A percentile compares a stretch with the other conserved stretches of the same genome.
Conservation (phyloP, 2,888 invertebrate genomes). For the Orthosia gothica region DNA sequence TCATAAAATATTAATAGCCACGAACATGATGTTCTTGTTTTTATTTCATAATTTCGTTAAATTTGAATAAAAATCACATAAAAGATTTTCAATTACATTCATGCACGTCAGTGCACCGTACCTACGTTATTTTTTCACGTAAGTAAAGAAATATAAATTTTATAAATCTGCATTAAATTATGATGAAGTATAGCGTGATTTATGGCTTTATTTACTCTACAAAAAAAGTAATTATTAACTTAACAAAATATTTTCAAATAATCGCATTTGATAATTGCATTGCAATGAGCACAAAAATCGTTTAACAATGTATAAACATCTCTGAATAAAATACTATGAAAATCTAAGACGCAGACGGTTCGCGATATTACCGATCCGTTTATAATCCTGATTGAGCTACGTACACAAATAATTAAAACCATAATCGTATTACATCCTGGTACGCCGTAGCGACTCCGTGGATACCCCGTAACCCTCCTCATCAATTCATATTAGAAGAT, state of each 20-base stretch:
- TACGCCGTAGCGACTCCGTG: conserved; percentile 29
- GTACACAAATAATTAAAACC: conserved; percentile 48
- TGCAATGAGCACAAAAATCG: not conserved
- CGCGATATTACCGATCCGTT: conserved; percentile 12
- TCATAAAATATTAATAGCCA: conserved; percentile 76
- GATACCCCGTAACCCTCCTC: conserved; percentile 46
- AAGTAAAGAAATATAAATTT: conserved; percentile 12
- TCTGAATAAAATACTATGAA: not conserved
- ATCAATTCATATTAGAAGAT: conserved; percentile 64
- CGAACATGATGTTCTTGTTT: conserved; percentile 73
- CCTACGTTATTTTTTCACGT: conserved; percentile 45
- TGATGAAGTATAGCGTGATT: conserved; percentile 1
- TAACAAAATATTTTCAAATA: not conserved
- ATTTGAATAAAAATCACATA: conserved; percentile 70
- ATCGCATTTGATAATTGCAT: not conserved
- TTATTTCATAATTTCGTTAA: conserved; percentile 71
- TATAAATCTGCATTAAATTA: conserved; percentile 32
- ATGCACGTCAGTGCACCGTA: conserved; percentile 62
- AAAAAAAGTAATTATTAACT: not conserved
- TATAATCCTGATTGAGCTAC: conserved; percentile 45
- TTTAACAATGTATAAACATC: not conserved
- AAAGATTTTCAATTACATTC: conserved; percentile 68
- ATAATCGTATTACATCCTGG: conserved; percentile 40
- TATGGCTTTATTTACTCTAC: not conserved
- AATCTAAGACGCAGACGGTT: not conserved